Evolutionary conservation across 2,888 invertebrate species (phyloP).

Genomic region (Rhagophthalmus giganteus): DNA sequence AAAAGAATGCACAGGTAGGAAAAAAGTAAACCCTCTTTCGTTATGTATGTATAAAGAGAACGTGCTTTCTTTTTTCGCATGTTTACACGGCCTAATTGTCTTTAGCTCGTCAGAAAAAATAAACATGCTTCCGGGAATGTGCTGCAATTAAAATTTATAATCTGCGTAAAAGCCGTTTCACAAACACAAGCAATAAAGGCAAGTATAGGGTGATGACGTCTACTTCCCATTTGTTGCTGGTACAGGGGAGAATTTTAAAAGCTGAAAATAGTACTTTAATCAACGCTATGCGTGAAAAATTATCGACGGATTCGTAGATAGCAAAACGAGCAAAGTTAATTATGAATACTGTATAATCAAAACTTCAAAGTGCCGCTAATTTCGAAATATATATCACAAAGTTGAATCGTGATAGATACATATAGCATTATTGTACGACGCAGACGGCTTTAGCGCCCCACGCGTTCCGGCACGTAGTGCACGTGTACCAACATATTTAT

Average conservation of each 20-base stretch:
- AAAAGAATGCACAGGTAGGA: not conserved
- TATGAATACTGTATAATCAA: slow-evolving; percentile 6
- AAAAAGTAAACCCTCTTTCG: not conserved
- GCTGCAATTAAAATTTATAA: slow-evolving; percentile 29
- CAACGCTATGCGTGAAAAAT: not conserved
- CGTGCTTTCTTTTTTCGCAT: slow-evolving; percentile 3
- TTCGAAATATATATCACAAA: slow-evolving; percentile 10
- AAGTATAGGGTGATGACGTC: slow-evolving; percentile 17
- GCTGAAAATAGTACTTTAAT: slow-evolving; percentile 14
- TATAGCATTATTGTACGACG: too few species aligned
- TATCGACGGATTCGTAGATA: too few species aligned
- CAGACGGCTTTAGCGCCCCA: too few species aligned
- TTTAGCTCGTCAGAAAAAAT: slow-evolving; percentile 20
- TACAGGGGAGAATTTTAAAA: slow-evolving; percentile 8
- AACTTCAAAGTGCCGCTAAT: slow-evolving; percentile 25
- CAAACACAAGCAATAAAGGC: slow-evolving; percentile 21
- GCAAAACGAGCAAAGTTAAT: slow-evolving; percentile 16
- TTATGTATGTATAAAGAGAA: not conserved
- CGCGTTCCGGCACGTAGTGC: too few species aligned
- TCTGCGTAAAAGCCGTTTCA: slow-evolving; percentile 26
- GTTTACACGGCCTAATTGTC: slow-evolving; percentile 18
- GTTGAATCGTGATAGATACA: too few species aligned
- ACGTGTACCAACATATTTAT: too few species aligned
- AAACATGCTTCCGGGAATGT: slow-evolving; percentile 21
- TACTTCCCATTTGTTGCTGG: slow-evolving; percentile 16